Evolutionary conservation across 2,888 invertebrate genomes (phyloP).

Genomic region (Agrochola circellaris): DNA sequence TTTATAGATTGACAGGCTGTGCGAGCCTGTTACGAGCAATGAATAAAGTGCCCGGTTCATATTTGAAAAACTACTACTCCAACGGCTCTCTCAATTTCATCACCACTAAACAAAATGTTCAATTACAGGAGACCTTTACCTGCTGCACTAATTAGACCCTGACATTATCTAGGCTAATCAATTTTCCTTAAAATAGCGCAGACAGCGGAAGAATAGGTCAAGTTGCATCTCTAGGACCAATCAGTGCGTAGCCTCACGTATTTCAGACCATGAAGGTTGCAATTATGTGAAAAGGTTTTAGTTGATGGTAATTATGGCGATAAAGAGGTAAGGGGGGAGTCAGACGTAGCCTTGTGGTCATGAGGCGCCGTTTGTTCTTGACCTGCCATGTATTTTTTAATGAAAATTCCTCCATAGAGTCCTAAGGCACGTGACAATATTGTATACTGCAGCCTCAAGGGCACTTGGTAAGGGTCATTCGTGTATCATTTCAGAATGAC

Average conservation of each 20-base stretch:
- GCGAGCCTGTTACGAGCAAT: conserved; percentile 9
- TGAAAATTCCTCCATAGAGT: conserved; percentile 75
- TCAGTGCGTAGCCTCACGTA: conserved; percentile 70
- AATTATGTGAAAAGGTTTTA: conserved; percentile 65
- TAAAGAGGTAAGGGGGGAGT: conserved; percentile 73
- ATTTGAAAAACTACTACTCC: conserved; percentile 18
- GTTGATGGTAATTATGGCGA: conserved; percentile 70
- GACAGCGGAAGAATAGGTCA: conserved; percentile 58
- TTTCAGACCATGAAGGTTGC: conserved; percentile 71
- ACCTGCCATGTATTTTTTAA: conserved; percentile 76
- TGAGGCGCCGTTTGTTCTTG: conserved; percentile 78
- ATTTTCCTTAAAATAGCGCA: conserved; percentile 55
- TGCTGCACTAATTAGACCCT: conserved; percentile 38
- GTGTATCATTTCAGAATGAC: conserved; percentile 18
- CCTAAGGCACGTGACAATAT: conserved; percentile 62
- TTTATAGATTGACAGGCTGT: conserved; percentile 20
- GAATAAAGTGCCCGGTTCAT: conserved; percentile 6
- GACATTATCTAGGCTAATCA: conserved; percentile 50
- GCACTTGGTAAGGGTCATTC: conserved; percentile 20
- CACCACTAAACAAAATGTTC: neutral
- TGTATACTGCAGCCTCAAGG: conserved; percentile 62
- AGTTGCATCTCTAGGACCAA: conserved; percentile 58
- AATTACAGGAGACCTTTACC: conserved; percentile 28
- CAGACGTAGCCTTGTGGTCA: conserved; percentile 74
- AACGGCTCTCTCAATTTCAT: conserved; percentile 2